phyloP scores from a whole-genome alignment of 2,888 invertebrate genomes.

The Eulithis testata region DNA sequence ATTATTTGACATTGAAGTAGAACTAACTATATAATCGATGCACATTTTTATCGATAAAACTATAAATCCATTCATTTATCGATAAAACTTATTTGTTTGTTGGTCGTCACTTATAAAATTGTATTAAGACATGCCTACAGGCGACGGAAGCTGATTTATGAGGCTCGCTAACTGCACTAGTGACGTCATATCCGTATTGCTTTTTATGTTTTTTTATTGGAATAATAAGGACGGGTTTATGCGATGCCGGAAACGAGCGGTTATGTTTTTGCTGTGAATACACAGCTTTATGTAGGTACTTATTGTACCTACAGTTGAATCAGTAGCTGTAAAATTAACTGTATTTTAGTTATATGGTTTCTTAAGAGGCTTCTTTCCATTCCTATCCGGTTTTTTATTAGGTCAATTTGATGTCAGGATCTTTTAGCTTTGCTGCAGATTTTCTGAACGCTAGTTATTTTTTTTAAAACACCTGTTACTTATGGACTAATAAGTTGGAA shows the following conservation, averaged over 20 bases:
- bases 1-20: background rate
- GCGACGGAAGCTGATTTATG: slow-evolving; percentile 74
- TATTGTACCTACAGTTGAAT: background rate
- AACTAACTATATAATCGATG: background rate
- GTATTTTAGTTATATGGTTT: background rate
- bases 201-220: slow-evolving; percentile 32
- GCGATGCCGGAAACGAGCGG: slow-evolving; percentile 17
- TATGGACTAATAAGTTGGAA: no score
- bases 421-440: no score
- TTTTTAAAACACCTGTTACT: no score
- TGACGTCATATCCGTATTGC: slow-evolving; percentile 38
- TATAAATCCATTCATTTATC: slow-evolving; percentile 21
- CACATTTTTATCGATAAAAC: slow-evolving; percentile 2
- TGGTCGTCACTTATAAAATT: slow-evolving; percentile 72
- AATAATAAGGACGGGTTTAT: slow-evolving; percentile 20
- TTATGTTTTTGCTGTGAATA: slow-evolving; percentile 22
- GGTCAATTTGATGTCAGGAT: no score
- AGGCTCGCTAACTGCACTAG: slow-evolving; percentile 63
- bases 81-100: slow-evolving; percentile 35
- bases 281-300: slow-evolving; percentile 3
- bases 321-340: background rate
- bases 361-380: no score
- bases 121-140: slow-evolving; percentile 75
- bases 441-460: no score
- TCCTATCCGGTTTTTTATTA: background rate